phyloP scores from a whole-genome alignment of 2,888 invertebrate species.

The Patella depressa region DNA sequence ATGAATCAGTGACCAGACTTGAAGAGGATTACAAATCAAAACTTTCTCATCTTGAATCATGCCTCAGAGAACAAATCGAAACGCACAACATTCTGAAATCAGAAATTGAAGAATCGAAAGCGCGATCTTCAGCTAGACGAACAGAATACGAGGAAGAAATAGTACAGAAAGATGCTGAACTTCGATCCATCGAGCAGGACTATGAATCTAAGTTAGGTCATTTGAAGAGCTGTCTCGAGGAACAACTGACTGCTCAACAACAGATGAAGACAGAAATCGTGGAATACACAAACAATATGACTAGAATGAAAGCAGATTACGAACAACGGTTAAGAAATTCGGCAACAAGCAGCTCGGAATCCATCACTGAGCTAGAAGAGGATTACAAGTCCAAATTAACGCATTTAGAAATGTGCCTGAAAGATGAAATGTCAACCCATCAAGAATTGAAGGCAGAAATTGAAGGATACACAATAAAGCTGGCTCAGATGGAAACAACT shows the following conservation, averaged over 20 bases:
- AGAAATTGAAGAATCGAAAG: conserved; percentile 18
- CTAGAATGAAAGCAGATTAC: conserved; percentile 20
- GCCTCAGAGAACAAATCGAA: conserved; percentile 15
- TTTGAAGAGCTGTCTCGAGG: conserved; percentile 16
- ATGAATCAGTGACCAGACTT: conserved; percentile 21
- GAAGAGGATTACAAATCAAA: conserved; percentile 30
- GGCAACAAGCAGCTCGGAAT: conserved; percentile 20
- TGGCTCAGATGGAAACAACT: conserved; percentile 13
- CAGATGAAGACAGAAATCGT: conserved; percentile 34
- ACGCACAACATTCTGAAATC: conserved; percentile 22
- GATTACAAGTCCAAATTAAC: conserved; percentile 21
- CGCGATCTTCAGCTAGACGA: conserved; percentile 21
- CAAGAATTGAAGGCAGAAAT: conserved; percentile 17
- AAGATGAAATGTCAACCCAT: conserved; percentile 25
- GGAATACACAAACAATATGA: conserved; percentile 27
- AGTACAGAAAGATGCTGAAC: conserved; percentile 9
- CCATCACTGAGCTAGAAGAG: conserved; percentile 17
- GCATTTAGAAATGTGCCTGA: conserved; percentile 15
- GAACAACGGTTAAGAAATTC: conserved; percentile 22
- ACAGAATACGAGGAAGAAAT: conserved; percentile 14
- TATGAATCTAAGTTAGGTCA: conserved; percentile 12
- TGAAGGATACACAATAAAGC: conserved; percentile 17
- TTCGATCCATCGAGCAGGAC: conserved; percentile 17
- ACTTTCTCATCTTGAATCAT: conserved; percentile 21
- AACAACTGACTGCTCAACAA: conserved; percentile 31